phyloP scores from a whole-genome alignment of 2,888 invertebrate species.

The Brachyopa scutellaris region DNA sequence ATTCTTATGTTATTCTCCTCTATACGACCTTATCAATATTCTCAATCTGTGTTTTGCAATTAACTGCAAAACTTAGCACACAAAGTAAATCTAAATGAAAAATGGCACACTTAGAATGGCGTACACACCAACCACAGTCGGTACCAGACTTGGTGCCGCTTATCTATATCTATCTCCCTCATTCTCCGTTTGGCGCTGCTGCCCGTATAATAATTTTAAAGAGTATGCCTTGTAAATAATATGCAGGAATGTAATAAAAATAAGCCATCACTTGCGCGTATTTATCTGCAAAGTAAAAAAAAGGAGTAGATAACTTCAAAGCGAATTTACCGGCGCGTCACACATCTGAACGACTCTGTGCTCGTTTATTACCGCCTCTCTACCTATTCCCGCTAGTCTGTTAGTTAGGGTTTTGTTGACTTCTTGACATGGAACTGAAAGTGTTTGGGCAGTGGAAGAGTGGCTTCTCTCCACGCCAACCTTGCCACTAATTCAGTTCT shows the following conservation, averaged over 20 bases:
- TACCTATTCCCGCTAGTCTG: not conserved
- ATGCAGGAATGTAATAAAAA: slow-evolving; percentile 45
- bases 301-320: slow-evolving; percentile 37
- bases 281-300: not conserved
- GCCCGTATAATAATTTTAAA: slow-evolving; percentile 10
- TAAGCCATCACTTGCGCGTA: not conserved
- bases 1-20: slow-evolving; percentile 34
- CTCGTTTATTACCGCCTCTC: slow-evolving; percentile 1
- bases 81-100: slow-evolving; percentile 57
- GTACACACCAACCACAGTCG: slow-evolving; percentile 2
- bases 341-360: slow-evolving; percentile 8
- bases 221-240: slow-evolving; percentile 28
- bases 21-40: slow-evolving; percentile 46
- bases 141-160: slow-evolving; percentile 56
- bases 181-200: not conserved
- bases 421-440: slow-evolving; percentile 12
- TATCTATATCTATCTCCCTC: slow-evolving; percentile 8
- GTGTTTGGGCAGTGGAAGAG: not conserved
- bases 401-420: slow-evolving; percentile 1
- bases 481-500: not conserved
- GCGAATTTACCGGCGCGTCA: not conserved
- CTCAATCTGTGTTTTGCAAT: slow-evolving; percentile 60
- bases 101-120: slow-evolving; percentile 37
- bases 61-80: slow-evolving; percentile 43
- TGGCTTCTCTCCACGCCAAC: not conserved